Conservation (phyloP, 2,888 invertebrate genomes). For the Lasioglossum villosulum region DNA sequence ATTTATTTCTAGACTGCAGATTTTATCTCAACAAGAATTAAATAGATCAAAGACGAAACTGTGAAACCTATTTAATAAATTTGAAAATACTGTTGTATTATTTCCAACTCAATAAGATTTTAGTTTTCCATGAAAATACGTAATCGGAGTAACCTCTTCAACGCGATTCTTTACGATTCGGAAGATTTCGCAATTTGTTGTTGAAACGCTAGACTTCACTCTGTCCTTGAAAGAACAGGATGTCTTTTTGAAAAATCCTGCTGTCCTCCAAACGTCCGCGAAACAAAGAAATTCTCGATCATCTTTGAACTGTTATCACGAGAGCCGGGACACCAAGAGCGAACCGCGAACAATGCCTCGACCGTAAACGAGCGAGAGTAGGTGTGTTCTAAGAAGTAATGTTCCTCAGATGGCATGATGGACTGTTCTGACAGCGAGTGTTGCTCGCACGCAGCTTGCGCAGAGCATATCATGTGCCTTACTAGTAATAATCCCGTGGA, state of each 20-base stretch:
- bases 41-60: neutral
- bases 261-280: neutral
- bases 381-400: constrained; percentile 33
- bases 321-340: neutral
- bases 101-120: neutral
- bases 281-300: neutral
- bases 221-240: neutral
- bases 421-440: constrained; percentile 99
- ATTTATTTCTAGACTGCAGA: neutral
- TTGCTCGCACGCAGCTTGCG: constrained; percentile 94
- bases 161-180: neutral
- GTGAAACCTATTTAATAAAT: neutral
- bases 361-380: neutral
- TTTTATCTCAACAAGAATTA: neutral
- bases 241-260: neutral
- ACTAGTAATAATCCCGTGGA: constrained; percentile 98
- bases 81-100: neutral
- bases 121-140: too few relatives aligned
- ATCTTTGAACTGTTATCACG: neutral
- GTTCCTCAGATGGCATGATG: constrained; percentile 94
- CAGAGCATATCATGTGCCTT: constrained; percentile 97
- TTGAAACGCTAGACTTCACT: neutral
- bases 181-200: neutral
- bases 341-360: neutral
- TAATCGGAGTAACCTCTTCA: too few relatives aligned